Evolutionary conservation across 2,888 invertebrate species (phyloP), one percentile per base, ranked within the genome.

Genomic region (Polylopha cassiicola): DNA sequence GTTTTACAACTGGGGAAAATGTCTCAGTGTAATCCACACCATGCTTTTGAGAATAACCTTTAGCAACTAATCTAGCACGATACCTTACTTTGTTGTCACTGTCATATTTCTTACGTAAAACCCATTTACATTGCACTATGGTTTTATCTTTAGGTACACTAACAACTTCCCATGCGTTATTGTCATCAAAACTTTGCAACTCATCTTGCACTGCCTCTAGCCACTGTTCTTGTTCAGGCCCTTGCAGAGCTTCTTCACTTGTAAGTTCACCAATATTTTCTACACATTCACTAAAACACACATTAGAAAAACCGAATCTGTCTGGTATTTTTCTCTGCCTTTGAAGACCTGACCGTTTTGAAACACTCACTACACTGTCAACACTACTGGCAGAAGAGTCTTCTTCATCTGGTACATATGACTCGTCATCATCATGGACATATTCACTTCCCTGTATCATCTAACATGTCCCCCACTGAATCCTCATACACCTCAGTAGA

Each of bases 381-480:
- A n/a, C n/a, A n/a, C n/a, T n/a, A n/a, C n/a, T n/a, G n/a, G n/a
- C n/a, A n/a, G n/a, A n/a, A n/a, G n/a, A n/a, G n/a, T n/a, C n/a
- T 18, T 18, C 21, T 43, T 43, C 43, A 38, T 21, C 20, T 37
- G 44, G 43, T 32, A 44, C 36, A 32, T 39, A 36, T 34, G 34
- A 16, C 26, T 33, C 39, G 28, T 22, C n/a, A n/a, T n/a, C n/a
- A n/a, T n/a, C n/a, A n/a, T n/a, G n/a, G n/a, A n/a, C n/a, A n/a
- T n/a, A n/a, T n/a, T n/a, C n/a, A n/a, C n/a, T n/a, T n/a, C n/a
- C n/a, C n/a, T n/a, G n/a, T n/a, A n/a, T n/a, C n/a, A n/a, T n/a
- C n/a, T n/a, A n/a, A n/a, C n/a, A n/a, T n/a, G n/a, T 50, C 46
- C 50, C 45, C 51, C 47, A 49, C 50, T 53, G 53, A 42, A 55